Conservation (phyloP, 2,888 invertebrate species). For the Orchestes rusci region DNA sequence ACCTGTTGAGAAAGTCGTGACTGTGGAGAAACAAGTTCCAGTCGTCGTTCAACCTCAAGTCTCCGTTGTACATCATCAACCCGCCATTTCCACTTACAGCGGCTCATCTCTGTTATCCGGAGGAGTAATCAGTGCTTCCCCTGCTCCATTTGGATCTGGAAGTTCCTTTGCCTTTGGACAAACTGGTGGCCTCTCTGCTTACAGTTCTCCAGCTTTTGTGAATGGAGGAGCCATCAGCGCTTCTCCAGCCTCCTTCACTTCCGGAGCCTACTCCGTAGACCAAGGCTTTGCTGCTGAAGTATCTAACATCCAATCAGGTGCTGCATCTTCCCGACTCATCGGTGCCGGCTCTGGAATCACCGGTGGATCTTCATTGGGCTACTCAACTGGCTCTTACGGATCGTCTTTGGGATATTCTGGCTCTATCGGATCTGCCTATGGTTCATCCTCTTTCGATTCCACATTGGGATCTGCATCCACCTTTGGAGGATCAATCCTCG, state of each 20-base stretch:
- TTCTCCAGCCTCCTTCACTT: not conserved
- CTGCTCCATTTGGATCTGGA: not conserved
- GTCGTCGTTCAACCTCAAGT: no score
- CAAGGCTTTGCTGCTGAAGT: conserved; percentile 11
- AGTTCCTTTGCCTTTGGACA: not conserved
- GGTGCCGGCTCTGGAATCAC: not conserved
- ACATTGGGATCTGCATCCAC: not conserved
- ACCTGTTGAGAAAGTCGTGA: conserved; percentile 14
- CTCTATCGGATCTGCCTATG: not conserved
- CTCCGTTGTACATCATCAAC: not conserved
- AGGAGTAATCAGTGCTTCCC: no score
- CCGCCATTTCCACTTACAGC: not conserved
- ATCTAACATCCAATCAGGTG: conserved; percentile 9
- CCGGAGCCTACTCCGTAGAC: conserved; percentile 4
- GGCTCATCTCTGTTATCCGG: no score
- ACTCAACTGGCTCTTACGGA: not conserved
- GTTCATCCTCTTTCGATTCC: not conserved
- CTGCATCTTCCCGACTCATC: not conserved
- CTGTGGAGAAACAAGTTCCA: conserved; percentile 19
- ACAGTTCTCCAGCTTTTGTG: not conserved
- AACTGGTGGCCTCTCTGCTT: not conserved
- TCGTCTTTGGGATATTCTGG: not conserved
- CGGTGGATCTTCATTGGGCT: not conserved
- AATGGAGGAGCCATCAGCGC: not conserved
- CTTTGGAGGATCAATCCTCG: not conserved